A percentile compares a stretch with the other conserved stretches of the same genome.
phyloP scores from a whole-genome alignment of 2,888 invertebrate species.

The Scaptomyza parva region DNA sequence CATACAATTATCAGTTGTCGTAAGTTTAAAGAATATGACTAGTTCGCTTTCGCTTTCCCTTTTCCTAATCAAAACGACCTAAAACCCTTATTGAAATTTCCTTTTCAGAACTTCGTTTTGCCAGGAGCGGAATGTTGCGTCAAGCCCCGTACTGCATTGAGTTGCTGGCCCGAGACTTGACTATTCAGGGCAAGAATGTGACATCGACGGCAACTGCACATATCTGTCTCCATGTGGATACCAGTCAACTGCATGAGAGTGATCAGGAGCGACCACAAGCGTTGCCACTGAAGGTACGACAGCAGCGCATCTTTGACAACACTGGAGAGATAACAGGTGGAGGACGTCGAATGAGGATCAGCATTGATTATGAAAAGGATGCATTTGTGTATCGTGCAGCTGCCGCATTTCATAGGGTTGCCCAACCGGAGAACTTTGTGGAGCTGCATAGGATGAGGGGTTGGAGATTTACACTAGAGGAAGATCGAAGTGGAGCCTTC shows the following conservation, averaged over 20 bases:
- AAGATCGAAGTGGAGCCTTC: constrained; percentile 85
- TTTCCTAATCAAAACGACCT: no score
- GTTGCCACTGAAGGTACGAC: constrained; percentile 73
- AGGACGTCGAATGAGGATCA: constrained; percentile 52
- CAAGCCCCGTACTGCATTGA: constrained; percentile 85
- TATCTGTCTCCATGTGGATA: constrained; percentile 84
- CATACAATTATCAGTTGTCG: constrained; percentile 84
- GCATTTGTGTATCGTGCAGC: constrained; percentile 85
- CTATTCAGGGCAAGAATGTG: constrained; percentile 77
- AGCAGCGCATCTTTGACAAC: constrained; percentile 68
- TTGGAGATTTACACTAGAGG: constrained; percentile 75
- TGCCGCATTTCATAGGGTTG: constrained; percentile 84
- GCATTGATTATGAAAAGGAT: constrained; percentile 79
- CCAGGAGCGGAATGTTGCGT: constrained; percentile 80
- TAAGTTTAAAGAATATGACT: constrained; percentile 63
- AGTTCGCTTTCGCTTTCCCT: neutral
- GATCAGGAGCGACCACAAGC: constrained; percentile 82
- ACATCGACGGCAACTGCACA: constrained; percentile 78
- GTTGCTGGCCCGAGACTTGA: constrained; percentile 86
- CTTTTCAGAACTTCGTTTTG: constrained; percentile 80
- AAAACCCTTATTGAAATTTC: neutral
- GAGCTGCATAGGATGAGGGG: constrained; percentile 71
- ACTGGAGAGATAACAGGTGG: constrained; percentile 56
- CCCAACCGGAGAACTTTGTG: constrained; percentile 84
- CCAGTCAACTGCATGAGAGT: constrained; percentile 77